Conservation (phyloP, 30 jellyfish, hydroid and myxozoan genomes). For the Aurelia sp. region DNA sequence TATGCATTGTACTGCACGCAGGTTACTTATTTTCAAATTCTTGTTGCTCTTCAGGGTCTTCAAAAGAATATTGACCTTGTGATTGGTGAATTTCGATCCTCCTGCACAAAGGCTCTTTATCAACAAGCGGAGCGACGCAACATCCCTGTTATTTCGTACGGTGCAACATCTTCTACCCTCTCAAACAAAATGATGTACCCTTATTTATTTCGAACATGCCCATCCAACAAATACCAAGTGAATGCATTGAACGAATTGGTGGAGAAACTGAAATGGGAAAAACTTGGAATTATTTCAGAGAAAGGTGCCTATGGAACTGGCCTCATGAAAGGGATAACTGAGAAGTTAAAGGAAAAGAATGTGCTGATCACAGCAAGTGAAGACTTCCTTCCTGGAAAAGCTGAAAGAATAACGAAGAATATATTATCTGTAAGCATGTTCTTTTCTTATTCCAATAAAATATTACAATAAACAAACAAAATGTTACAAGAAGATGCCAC, state of each 20-base stretch:
- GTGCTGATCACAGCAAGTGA: slow-evolving; percentile 51
- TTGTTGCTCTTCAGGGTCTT: slow-evolving; percentile 45
- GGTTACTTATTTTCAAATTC: not conserved
- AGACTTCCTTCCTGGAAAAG: slow-evolving; percentile 55
- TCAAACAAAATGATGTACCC: slow-evolving; percentile 81
- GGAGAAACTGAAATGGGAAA: slow-evolving; percentile 84
- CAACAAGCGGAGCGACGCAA: slow-evolving; percentile 28
- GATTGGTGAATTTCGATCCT: slow-evolving; percentile 85
- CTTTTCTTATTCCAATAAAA: too few species aligned
- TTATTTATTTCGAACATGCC: slow-evolving; percentile 84
- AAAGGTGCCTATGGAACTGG: slow-evolving; percentile 76
- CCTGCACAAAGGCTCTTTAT: slow-evolving; percentile 74
- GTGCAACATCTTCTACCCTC: slow-evolving; percentile 78
- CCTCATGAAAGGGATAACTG: slow-evolving; percentile 37
- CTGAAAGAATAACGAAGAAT: slow-evolving; percentile 52
- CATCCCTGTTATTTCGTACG: slow-evolving; percentile 84
- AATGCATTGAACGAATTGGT: slow-evolving; percentile 72
- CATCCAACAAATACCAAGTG: slow-evolving; percentile 76
- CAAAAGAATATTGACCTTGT: slow-evolving; percentile 76
- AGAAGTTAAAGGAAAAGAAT: slow-evolving; percentile 15
- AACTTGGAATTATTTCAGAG: slow-evolving; percentile 87
- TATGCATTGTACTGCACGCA: not conserved
- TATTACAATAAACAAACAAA: too few species aligned
- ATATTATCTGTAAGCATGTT: slow-evolving; percentile 22
- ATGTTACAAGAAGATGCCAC: too few species aligned